phyloP scores from a whole-genome alignment of 2,797 vertebrate species.

The Anisognathus igniventris region DNA sequence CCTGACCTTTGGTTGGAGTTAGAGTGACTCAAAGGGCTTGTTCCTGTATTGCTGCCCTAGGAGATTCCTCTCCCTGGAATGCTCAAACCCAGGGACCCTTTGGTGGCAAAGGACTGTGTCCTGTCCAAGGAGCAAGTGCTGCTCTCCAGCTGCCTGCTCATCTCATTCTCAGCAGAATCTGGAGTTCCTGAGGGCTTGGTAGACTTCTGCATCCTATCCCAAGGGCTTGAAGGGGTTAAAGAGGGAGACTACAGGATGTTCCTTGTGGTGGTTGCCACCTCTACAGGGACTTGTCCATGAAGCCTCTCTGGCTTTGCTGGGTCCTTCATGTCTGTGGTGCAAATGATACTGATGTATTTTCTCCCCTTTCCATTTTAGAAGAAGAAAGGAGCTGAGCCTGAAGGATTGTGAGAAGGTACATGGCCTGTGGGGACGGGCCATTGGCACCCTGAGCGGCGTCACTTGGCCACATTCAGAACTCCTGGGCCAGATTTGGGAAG shows the following conservation, averaged over 20 bases:
- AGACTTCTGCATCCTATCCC: background rate
- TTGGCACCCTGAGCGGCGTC: background rate
- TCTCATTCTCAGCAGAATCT: background rate
- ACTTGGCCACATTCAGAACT: slow-evolving; percentile 5
- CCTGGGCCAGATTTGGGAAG: background rate
- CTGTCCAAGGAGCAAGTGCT: background rate
- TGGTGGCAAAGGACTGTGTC: background rate
- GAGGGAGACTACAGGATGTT: background rate
- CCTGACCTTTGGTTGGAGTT: background rate
- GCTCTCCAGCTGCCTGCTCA: background rate
- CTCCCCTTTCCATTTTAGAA: slow-evolving; percentile 18
- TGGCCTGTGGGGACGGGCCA: background rate
- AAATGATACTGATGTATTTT: background rate
- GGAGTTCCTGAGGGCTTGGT: background rate
- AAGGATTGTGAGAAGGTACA: slow-evolving; percentile 60
- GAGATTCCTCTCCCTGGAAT: background rate
- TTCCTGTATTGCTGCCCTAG: background rate
- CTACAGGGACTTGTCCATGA: background rate
- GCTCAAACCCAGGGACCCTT: background rate
- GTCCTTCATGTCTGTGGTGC: background rate
- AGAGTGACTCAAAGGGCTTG: background rate
- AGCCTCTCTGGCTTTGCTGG: background rate
- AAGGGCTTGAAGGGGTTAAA: background rate
- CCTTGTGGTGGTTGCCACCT: background rate
- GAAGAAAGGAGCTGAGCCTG: slow-evolving; percentile 52